phyloP scores from a whole-genome alignment of 2,113 vertebrate genomes.

The Psilopsiagon aymara region DNA sequence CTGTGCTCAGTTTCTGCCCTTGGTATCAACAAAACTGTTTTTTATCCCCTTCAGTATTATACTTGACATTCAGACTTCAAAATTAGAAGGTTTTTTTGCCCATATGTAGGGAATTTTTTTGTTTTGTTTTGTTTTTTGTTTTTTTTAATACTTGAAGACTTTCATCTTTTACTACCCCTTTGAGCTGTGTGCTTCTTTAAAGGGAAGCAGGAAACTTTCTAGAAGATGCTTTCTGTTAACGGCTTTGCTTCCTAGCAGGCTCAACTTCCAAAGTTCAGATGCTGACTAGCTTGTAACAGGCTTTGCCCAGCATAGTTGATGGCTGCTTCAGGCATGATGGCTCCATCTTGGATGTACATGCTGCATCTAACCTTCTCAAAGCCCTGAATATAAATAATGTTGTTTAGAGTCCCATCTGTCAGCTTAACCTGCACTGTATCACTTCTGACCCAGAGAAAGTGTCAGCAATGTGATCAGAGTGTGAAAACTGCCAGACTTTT shows the following conservation, averaged over 20 bases:
- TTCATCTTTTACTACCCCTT: not conserved
- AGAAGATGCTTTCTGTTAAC: not conserved
- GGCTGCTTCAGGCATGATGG: not conserved
- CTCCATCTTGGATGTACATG: not conserved
- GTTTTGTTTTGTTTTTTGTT: not conserved
- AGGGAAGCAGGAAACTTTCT: not conserved
- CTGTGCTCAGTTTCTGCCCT: not conserved
- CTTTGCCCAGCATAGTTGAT: not conserved
- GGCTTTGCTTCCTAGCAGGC: not conserved
- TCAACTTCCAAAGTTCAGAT: not conserved
- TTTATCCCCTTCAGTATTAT: not conserved
- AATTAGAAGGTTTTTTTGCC: not conserved
- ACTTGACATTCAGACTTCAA: not conserved
- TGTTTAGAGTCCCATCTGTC: not conserved
- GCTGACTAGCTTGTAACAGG: not conserved
- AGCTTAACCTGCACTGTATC: not conserved
- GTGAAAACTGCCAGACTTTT: not conserved
- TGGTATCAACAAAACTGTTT: not conserved
- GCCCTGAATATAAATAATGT: fast-evolving
- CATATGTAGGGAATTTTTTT: not conserved
- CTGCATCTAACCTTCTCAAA: not conserved
- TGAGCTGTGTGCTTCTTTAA: not conserved
- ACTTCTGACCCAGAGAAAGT: not conserved
- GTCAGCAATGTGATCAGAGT: not conserved
- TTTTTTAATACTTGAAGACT: not conserved